Evolutionary conservation across 2,888 invertebrate genomes (phyloP), one percentile per base, ranked within the genome.

Genomic region (Lepidonotus clava): DNA sequence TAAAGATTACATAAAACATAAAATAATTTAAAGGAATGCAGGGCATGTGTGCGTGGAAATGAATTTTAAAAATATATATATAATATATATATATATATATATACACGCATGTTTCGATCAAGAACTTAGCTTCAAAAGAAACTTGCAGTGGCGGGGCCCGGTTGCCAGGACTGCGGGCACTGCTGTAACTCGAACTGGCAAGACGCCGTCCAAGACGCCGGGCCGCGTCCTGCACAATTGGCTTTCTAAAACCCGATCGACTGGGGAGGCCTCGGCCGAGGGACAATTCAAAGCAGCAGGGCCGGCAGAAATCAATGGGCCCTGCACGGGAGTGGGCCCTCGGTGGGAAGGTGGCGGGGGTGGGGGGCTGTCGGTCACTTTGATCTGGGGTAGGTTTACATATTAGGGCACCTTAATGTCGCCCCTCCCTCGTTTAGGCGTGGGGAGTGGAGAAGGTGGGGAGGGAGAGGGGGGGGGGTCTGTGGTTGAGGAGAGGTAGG

Each of bases 241-340:
- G 80, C 80, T 46, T 80, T 28, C 80, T 80, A 41, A 80, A 46
- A 46, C 80, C 46, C 46, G 11, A 80, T 80, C 80, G 80, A 80
- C 80, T 32, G 80, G 24, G 11, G 21, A 21, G 80, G 21, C 51
- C 46, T 6, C 18, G 6, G 76, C 21, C 32, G 51, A 41, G 51
- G 46, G 80, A 80, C 46, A 41, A 80, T 80, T 41, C 80, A 80
- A 80, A 46, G 80, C 80, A 46, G 80, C 80, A 51, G 80, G 28
- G 14, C 80, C 28, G 2, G 28, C n/a, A 66, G 66, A 80, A 80
- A 80, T 80, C 80, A 80, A 80, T 80, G 28, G 28, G 32, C n/a
- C n/a, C n/a, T n/a, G n/a, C n/a, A n/a, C n/a, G n/a, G n/a, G n/a
- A 1, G 53, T 2, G 61, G 61, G 2, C 61, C 28, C n/a, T 14